Evolutionary conservation across 2,113 vertebrate species (phyloP), one percentile per base, ranked within the genome.

Genomic region (Oriolus oriolus): DNA sequence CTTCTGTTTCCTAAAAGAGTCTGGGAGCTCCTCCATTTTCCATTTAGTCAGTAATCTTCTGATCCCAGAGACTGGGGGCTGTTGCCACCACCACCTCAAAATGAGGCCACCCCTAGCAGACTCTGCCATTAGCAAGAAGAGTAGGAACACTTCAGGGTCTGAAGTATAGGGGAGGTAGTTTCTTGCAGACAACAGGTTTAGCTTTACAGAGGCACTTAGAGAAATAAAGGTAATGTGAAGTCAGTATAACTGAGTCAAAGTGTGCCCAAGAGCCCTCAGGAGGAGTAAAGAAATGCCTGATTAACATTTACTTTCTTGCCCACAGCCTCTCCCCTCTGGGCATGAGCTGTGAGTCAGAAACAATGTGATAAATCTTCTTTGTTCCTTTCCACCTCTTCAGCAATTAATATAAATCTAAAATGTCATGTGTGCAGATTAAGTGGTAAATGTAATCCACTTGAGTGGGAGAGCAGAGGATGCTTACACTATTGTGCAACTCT

Each of bases 301-400:
- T 75, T 74, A 9, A 33, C 4, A 8, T 61, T 57, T 20, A 33
- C 16, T 47, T 60, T 65, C 39, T 77, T 78, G 59, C 9, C 18
- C 31, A 45, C 7, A 2, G 3, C 16, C 10, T 53, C 5, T 52
- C 11, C 37, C 53, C 22, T 77, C 63, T 0, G 0, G 17, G 6
- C 45, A 10, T 33, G 16, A 71, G 21, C 33, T 63, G 11, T 28
- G 74, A 78, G 39, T 35, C 82, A 59, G 33, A 70, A 87, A 59
- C 56, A 81, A 17, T 44, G 41, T 59, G 18, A 13, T 63, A 39
- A 8, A 11, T 53, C 42, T 63, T 78, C 47, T 20, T 75, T 52
- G 54, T 61, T 88, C n/a, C 73, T 74, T 85, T 73, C 42, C 3
- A 2, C 41, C 64, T 69, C 59, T 92, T 74, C 39, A 89, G 17